Evolutionary conservation across 2,113 vertebrate genomes (phyloP), one percentile per base, ranked within the genome.

Genomic region (Furnarius figulus): DNA sequence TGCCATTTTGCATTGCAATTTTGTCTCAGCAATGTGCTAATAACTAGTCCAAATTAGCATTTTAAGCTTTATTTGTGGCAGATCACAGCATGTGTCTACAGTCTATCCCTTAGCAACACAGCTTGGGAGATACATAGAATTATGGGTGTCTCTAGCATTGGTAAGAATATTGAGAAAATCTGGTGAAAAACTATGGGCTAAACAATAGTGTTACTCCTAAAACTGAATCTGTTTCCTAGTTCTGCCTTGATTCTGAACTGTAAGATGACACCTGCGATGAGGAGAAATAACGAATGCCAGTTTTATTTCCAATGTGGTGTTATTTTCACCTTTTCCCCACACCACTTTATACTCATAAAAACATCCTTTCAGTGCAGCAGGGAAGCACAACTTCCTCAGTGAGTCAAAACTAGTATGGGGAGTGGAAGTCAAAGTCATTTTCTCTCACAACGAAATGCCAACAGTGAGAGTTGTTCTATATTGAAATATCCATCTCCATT

Each of bases 21-120:
- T 84, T 46, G 5, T 78, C 46, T 50, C 70, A 84, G 21, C 50
- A 37, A 14, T 68, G 27, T 81, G 44, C 37, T 92, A 89, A 87
- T 89, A 92, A 65, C 37, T 72, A 81, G 47, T 75, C 23, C 44
- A 78, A 94, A 95, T 92, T 85, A 90, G 4, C 92, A 87, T 75
- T 87, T 93, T 84, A 86, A 92, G 25, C 39, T 75, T 93, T 92
- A 78, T 49, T 86, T 85, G 46, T 75, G 62, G 63, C 47, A 87
- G 44, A 92, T 89, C 76, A 75, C 70, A 72, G 31, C 3, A 0
- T 27, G 28, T 39, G 10, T 85, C 53, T 85, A 24, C 24, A 42
- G 28, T 37, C 68, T 86, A 55, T 68, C 40, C 76, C 73, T 62
- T 91, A 86, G 87, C 77, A 94, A 85, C 84, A 68, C 40, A 91